Percentiles rank a stretch among this genome's conserved stretches.
phyloP scores from a whole-genome alignment of 35 echinoderm and acorn worm genomes.

The Lytechinus pictus region DNA sequence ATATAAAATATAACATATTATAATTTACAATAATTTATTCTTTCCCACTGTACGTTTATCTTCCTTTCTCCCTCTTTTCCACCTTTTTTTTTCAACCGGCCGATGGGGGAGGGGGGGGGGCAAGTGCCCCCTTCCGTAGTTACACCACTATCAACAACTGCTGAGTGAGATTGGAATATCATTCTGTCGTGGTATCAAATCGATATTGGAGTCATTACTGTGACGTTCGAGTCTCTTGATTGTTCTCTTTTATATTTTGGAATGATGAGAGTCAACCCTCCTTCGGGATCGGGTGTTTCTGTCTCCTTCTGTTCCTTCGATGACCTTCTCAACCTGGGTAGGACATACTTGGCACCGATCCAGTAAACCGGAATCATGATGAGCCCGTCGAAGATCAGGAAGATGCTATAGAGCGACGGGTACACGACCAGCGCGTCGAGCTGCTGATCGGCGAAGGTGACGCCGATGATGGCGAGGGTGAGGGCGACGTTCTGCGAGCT shows the following conservation, averaged over 20 bases:
- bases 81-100: no score
- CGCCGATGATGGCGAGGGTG: constrained; percentile 71
- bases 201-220: not conserved
- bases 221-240: not conserved
- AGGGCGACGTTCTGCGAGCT: constrained; percentile 85
- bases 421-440: constrained; percentile 64
- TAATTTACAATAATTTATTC: no score
- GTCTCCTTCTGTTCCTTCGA: not conserved
- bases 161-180: no score
- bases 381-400: constrained; percentile 63
- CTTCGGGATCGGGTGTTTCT: not conserved
- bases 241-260: constrained; percentile 3
- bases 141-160: no score
- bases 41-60: no score
- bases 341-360: constrained; percentile 10
- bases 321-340: not conserved
- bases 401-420: constrained; percentile 70
- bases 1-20: no score
- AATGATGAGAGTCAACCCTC: not conserved
- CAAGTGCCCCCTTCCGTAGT: no score
- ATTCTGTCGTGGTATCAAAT: no score
- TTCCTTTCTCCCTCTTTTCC: no score
- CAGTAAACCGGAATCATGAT: constrained; percentile 47
- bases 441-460: constrained; percentile 67
- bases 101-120: no score